phyloP scores from a whole-genome alignment of 92 coral and sea anemone species.

The Umimayanthus kanabou region DNA sequence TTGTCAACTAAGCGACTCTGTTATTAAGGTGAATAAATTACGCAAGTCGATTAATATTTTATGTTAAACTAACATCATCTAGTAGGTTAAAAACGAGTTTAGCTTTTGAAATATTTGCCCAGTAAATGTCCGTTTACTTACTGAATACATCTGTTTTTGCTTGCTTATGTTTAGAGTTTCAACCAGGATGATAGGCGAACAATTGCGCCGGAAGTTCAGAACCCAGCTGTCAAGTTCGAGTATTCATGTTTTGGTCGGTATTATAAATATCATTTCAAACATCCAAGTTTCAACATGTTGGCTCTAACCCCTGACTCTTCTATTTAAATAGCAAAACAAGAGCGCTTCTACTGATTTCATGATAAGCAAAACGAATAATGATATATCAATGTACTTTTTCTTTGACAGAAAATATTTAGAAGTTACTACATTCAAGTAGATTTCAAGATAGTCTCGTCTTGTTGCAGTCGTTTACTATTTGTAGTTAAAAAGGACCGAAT shows the following conservation, averaged over 20 bases:
- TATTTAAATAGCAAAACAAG: not conserved
- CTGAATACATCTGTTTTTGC: too few relatives aligned
- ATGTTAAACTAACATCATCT: not conserved
- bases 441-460: not conserved
- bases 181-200: not conserved
- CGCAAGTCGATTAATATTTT: not conserved
- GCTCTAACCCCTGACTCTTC: too few relatives aligned
- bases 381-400: not conserved
- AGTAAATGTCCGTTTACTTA: not conserved
- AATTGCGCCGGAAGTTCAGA: not conserved
- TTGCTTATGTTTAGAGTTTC: not conserved
- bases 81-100: not conserved
- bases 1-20: not conserved
- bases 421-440: not conserved
- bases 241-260: not conserved
- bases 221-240: not conserved
- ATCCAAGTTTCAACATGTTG: not conserved
- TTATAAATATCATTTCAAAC: not conserved
- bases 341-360: too few relatives aligned
- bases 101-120: not conserved
- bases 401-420: too few relatives aligned
- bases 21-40: not conserved
- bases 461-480: too few relatives aligned
- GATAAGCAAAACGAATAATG: not conserved
- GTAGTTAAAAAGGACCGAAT: not conserved